Conservation (phyloP, 2,113 vertebrate species). For the Myotis davidii region DNA sequence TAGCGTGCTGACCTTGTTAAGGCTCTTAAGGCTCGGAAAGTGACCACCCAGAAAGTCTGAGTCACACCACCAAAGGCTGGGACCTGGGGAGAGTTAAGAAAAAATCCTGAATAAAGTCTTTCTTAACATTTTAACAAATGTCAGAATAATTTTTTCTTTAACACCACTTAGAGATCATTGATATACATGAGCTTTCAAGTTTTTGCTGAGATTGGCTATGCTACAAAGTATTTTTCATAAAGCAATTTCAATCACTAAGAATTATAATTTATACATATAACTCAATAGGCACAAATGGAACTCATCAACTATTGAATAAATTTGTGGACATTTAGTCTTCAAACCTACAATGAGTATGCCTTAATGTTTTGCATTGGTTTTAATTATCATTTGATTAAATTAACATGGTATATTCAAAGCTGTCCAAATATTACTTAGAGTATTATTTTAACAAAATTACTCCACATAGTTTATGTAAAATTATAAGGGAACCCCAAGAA, state of each 20-base stretch:
- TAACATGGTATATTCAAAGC: background rate
- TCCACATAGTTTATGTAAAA: background rate
- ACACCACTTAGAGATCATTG: background rate
- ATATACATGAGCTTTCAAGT: background rate
- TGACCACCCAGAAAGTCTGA: background rate
- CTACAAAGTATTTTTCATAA: background rate
- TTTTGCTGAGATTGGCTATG: background rate
- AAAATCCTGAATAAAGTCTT: background rate
- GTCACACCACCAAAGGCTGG: background rate
- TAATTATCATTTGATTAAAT: background rate
- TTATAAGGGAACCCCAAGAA: background rate
- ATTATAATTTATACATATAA: background rate
- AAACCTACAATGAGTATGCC: background rate
- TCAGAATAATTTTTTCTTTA: background rate
- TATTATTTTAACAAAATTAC: constrained; percentile 20
- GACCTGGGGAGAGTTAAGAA: background rate
- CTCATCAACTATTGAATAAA: background rate
- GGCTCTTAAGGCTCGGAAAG: background rate
- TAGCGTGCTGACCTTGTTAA: background rate
- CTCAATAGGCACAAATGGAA: background rate
- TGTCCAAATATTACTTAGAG: background rate
- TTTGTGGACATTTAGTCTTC: background rate
- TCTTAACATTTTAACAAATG: background rate
- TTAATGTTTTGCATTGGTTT: background rate
- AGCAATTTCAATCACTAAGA: constrained; percentile 18